A percentile compares a stretch with the other conserved stretches of the same genome.
These are phyloP conservation scores for Danio kyathit DNA, from an alignment of 2,797 vertebrate species.

Conservation along the genomic window DNA sequence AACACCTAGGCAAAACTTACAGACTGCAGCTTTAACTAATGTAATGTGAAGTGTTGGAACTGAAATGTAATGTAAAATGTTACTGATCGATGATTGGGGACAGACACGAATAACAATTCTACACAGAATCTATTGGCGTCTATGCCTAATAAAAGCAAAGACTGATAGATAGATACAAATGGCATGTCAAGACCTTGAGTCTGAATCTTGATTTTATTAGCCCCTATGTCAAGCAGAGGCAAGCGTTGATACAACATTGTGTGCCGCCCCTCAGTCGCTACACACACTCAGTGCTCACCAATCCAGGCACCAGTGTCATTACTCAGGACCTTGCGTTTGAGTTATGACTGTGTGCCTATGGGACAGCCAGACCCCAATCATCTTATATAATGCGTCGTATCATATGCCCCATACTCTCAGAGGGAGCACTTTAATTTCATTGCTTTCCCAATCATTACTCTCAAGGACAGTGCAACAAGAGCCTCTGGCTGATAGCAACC, in stretches of 20 bases:
- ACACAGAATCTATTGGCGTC: slow-evolving; percentile 21
- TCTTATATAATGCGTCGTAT: slow-evolving; percentile 50
- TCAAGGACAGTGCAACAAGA: slow-evolving; percentile 55
- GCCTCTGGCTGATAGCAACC: slow-evolving; percentile 22
- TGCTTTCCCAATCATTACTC: slow-evolving; percentile 37
- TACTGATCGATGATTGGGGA: slow-evolving; percentile 46
- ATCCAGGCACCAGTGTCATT: slow-evolving; percentile 27
- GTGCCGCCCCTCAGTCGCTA: background rate
- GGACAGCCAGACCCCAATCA: slow-evolving; percentile 43
- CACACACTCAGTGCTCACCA: slow-evolving; percentile 26
- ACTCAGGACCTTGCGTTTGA: slow-evolving; percentile 37
- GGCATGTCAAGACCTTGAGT: slow-evolving; percentile 29
- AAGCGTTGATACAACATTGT: slow-evolving; percentile 8
- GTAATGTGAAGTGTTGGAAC: too few species aligned
- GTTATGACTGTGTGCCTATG: slow-evolving; percentile 36
- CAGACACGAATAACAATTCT: slow-evolving; percentile 54
- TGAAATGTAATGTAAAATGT: too few species aligned
- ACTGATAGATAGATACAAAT: slow-evolving; percentile 12
- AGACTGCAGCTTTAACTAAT: too few species aligned
- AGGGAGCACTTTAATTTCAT: slow-evolving; percentile 57
- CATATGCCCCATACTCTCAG: slow-evolving; percentile 54
- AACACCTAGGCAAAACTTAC: too few species aligned
- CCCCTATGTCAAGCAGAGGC: slow-evolving; percentile 22
- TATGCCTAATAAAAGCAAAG: slow-evolving; percentile 10
- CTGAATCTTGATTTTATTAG: slow-evolving; percentile 39